A percentile compares a stretch with the other conserved stretches of the same genome.
phyloP scores from a whole-genome alignment of 2,797 vertebrate genomes.

The Sebastes kiyomatsui region DNA sequence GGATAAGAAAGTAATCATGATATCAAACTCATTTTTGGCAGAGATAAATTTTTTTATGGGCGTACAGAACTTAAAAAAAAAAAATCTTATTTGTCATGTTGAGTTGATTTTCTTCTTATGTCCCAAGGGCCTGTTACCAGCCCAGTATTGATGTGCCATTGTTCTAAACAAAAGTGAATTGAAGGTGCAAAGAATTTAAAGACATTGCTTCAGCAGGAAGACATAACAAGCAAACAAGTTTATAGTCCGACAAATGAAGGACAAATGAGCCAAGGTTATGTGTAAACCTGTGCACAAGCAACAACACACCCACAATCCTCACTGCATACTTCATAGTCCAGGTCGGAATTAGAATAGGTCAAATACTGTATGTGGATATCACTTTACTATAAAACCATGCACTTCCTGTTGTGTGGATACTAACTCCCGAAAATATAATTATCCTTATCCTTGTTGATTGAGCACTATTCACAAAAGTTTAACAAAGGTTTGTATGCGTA shows the following conservation, averaged over 20 bases:
- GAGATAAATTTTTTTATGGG: not conserved
- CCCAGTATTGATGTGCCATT: not conserved
- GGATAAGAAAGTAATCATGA: not conserved
- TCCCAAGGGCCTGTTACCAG: not conserved
- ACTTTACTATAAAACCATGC: no score
- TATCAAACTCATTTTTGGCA: not conserved
- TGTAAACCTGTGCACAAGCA: not conserved
- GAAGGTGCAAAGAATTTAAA: not conserved
- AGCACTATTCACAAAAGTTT: not conserved
- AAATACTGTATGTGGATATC: not conserved
- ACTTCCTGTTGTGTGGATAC: not conserved
- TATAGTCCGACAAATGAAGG: not conserved
- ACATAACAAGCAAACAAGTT: not conserved
- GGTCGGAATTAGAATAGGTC: not conserved
- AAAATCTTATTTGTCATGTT: not conserved
- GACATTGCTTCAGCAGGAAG: not conserved
- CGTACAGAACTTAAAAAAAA: not conserved
- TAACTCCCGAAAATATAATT: not conserved
- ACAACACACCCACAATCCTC: not conserved
- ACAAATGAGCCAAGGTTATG: not conserved
- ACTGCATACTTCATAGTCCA: not conserved
- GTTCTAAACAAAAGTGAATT: not conserved
- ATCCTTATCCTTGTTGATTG: not conserved
- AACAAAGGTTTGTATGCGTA: no score
- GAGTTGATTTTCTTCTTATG: not conserved